A percentile compares a stretch with the other conserved stretches of the same genome.
Evolutionary conservation across 1,140 invertebrate species (phyloP).

Genomic region (Dolichoris vasculosae): DNA sequence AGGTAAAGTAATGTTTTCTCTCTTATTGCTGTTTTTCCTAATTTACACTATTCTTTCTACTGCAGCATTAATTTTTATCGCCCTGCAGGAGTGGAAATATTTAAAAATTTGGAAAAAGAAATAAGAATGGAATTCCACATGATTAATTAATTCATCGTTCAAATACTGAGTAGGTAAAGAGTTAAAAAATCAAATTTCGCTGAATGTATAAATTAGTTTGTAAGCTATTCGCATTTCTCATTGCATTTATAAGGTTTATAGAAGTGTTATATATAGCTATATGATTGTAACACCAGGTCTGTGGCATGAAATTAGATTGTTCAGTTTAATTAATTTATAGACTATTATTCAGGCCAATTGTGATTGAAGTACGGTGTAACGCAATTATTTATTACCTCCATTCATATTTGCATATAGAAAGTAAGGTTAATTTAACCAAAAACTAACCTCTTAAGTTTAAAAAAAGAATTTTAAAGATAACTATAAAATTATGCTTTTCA

Average conservation of each 20-base stretch:
- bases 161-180: slow-evolving; percentile 16
- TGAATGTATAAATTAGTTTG: neutral
- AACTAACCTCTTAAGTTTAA: neutral
- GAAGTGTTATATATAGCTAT: slow-evolving; percentile 24
- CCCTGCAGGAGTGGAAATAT: slow-evolving; percentile 24
- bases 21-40: neutral
- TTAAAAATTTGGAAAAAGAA: slow-evolving; percentile 33
- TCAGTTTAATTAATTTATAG: slow-evolving; percentile 24
- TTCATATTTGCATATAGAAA: neutral
- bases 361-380: neutral
- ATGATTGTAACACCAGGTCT: slow-evolving; percentile 6
- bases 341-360: neutral
- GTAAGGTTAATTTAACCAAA: neutral
- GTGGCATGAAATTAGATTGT: no score
- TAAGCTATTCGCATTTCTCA: neutral
- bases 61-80: neutral
- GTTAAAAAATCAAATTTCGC: slow-evolving; percentile 47
- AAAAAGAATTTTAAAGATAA: neutral
- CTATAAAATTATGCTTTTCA: no score
- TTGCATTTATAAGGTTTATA: neutral
- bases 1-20: neutral
- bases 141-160: slow-evolving; percentile 41
- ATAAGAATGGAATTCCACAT: slow-evolving; percentile 17
- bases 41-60: slow-evolving; percentile 27
- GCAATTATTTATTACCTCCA: neutral